A percentile compares a stretch with the other conserved stretches of the same genome.
These are phyloP conservation scores for Halocynthia aurantium DNA, from an alignment of 23 tunicate genomes.

Conservation along the genomic window DNA sequence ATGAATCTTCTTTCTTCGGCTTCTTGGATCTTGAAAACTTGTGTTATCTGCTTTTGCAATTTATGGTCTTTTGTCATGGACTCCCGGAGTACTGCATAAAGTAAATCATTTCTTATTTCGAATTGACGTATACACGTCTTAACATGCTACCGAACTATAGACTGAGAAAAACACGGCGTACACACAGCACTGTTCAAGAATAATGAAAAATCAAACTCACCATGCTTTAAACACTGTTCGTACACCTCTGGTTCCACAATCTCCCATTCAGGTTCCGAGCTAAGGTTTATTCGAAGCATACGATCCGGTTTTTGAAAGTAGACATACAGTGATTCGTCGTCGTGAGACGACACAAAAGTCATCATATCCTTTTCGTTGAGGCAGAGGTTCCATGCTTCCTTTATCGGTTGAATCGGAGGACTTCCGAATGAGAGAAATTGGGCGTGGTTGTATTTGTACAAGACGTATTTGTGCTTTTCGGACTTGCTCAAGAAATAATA, in stretches of 20 bases:
- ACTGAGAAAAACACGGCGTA: neutral
- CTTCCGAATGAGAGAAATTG: constrained; percentile 29
- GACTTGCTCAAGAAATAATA: constrained; percentile 10
- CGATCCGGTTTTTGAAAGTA: constrained; percentile 41
- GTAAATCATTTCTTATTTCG: no score
- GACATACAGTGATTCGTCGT: constrained; percentile 11
- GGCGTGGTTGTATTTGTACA: constrained; percentile 34
- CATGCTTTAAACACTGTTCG: constrained; percentile 20
- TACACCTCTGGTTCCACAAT: constrained; percentile 7
- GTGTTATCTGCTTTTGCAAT: no score
- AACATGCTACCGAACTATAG: neutral
- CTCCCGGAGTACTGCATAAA: no score
- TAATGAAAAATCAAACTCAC: constrained; percentile 9
- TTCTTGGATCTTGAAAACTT: no score
- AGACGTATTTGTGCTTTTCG: constrained; percentile 1
- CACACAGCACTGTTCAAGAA: neutral
- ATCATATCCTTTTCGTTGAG: constrained; percentile 34
- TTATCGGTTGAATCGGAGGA: constrained; percentile 23
- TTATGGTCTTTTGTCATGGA: no score
- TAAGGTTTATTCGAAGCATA: constrained; percentile 17
- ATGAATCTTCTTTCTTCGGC: constrained; percentile 1
- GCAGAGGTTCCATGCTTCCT: constrained; percentile 37
- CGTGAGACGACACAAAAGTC: constrained; percentile 51
- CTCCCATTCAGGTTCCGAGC: constrained; percentile 23
- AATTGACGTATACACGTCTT: no score